phyloP scores from a whole-genome alignment of 2,113 vertebrate species.

The Propithecus coquereli region DNA sequence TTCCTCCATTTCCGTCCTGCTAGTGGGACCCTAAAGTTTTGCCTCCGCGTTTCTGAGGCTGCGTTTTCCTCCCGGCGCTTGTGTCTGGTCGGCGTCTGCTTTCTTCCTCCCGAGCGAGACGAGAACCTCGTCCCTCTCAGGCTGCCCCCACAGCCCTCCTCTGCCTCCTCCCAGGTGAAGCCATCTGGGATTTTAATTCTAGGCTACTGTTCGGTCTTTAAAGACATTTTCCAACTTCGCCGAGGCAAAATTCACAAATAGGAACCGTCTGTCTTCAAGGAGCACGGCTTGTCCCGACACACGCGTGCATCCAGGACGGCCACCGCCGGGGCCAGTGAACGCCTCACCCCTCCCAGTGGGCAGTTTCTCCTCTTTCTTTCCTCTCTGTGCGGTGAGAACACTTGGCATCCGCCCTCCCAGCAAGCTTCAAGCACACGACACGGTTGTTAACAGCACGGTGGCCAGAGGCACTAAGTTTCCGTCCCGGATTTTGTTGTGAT shows the following conservation, averaged over 20 bases:
- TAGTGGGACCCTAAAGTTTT: not conserved
- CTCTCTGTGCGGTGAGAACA: not conserved
- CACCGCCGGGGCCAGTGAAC: not conserved
- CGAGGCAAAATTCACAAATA: not conserved
- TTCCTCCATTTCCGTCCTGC: not conserved
- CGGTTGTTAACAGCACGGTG: too few species aligned
- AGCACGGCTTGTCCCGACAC: rapidly evolving
- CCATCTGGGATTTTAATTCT: too few species aligned
- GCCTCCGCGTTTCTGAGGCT: not conserved
- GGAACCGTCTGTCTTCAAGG: not conserved
- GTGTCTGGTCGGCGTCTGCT: rapidly evolving
- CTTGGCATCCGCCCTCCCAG: not conserved
- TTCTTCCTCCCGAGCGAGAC: not conserved
- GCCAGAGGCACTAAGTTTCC: too few species aligned
- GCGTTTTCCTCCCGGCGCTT: rapidly evolving
- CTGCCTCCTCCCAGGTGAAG: not conserved
- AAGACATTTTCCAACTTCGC: not conserved
- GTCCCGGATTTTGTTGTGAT: not conserved
- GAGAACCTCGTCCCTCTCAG: not conserved
- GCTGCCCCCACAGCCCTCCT: not conserved
- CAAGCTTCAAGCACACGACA: not conserved
- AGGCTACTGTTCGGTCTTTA: not conserved
- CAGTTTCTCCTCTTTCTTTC: not conserved
- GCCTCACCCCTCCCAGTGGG: not conserved
- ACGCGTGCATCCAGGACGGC: too few species aligned